Evolutionary conservation across 2,797 vertebrate species (phyloP).

Genomic region (Limosa lapponica): DNA sequence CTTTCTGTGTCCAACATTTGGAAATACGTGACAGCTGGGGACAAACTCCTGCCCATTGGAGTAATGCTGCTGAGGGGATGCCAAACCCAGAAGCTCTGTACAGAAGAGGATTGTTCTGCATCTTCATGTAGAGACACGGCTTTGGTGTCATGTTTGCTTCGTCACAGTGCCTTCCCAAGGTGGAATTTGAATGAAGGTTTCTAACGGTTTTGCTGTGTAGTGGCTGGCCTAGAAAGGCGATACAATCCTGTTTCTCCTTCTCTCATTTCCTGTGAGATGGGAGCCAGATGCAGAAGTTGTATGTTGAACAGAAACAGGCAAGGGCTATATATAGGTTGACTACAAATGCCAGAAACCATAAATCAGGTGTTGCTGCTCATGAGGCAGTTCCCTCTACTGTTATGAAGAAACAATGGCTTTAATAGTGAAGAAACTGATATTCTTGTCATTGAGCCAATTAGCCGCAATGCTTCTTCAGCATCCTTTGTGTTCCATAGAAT

Average conservation of each 20-base stretch:
- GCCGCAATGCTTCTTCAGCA: not conserved
- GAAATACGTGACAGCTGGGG: not conserved
- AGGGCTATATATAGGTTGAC: not conserved
- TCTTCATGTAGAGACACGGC: not conserved
- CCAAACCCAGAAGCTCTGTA: not conserved
- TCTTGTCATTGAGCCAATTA: not conserved
- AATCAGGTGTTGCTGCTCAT: not conserved
- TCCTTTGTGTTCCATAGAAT: not conserved
- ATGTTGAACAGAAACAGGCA: not conserved
- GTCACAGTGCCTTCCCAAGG: not conserved
- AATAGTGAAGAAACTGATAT: not conserved
- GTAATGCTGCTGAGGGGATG: not conserved
- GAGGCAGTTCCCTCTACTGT: not conserved
- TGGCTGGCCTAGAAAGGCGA: not conserved
- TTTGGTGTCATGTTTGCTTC: not conserved
- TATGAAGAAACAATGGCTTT: not conserved
- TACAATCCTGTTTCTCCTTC: not conserved
- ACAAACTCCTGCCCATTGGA: not conserved
- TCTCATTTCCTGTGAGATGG: not conserved
- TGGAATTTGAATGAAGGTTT: not conserved
- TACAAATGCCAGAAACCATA: not conserved
- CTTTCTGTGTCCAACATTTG: not conserved
- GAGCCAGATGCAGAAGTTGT: not conserved
- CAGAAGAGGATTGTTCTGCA: not conserved
- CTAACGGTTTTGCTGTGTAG: not conserved